Conservation (phyloP, 2,797 vertebrate species). For the Dicrostonyx torquatus region DNA sequence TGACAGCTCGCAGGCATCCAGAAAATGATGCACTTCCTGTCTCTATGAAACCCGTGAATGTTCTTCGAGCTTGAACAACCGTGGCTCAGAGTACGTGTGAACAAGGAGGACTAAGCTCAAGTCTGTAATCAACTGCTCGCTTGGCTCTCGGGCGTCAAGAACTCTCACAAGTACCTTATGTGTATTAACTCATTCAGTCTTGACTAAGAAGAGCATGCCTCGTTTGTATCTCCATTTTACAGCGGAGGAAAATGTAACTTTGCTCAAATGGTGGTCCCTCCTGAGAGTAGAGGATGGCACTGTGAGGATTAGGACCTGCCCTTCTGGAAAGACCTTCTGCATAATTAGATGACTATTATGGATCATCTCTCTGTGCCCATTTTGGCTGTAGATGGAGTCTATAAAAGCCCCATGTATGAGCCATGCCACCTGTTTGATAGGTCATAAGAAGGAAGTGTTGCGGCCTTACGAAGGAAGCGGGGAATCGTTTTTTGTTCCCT, state of each 20-base stretch:
- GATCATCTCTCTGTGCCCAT: conserved; percentile 39
- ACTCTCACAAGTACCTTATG: neutral
- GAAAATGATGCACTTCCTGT: conserved; percentile 31
- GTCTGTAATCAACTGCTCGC: conserved; percentile 38
- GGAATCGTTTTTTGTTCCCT: conserved; percentile 26
- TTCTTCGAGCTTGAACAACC: conserved; percentile 38
- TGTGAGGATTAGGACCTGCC: conserved; percentile 50
- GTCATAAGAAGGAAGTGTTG: neutral
- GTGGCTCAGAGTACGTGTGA: conserved; percentile 24
- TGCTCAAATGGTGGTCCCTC: conserved; percentile 50
- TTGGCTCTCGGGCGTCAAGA: neutral
- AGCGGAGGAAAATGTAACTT: conserved; percentile 54
- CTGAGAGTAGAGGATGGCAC: conserved; percentile 15
- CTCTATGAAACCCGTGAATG: conserved; percentile 46
- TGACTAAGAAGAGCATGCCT: conserved; percentile 15
- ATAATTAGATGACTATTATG: conserved; percentile 36
- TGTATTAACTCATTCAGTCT: conserved; percentile 42
- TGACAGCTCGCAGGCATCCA: neutral
- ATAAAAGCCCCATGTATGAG: conserved; percentile 43
- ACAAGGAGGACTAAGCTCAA: neutral
- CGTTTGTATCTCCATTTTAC: conserved; percentile 47
- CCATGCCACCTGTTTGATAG: conserved; percentile 36
- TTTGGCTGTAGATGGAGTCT: conserved; percentile 33
- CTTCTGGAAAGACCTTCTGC: conserved; percentile 47
- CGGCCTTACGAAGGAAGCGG: neutral